Evolutionary conservation across 1,140 invertebrate genomes (phyloP).

Genomic region (Yoshiicerus persimilis): DNA sequence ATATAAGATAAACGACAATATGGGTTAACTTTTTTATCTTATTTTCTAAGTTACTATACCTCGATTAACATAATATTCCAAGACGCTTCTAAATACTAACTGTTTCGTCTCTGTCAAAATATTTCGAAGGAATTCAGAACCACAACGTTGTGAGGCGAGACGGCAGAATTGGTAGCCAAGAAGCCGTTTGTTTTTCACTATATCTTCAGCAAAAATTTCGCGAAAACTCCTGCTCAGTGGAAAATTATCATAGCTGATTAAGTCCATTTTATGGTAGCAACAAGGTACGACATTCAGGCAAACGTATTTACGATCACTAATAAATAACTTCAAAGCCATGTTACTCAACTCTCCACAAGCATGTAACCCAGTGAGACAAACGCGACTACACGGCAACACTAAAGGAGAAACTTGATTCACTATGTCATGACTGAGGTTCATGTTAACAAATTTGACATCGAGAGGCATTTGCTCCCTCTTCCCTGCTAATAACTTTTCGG

Average conservation of each 20-base stretch:
- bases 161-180: constrained; percentile 66
- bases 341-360: constrained; percentile 78
- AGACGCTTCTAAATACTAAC: constrained; percentile 62
- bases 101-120: constrained; percentile 57
- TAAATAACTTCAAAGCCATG: constrained; percentile 71
- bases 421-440: background rate
- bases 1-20: too few relatives aligned
- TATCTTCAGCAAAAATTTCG: background rate
- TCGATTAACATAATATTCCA: constrained; percentile 61
- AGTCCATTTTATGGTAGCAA: constrained; percentile 77
- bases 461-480: background rate
- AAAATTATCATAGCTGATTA: constrained; percentile 57
- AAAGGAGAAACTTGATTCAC: background rate
- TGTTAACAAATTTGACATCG: background rate
- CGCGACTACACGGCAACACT: constrained; percentile 37
- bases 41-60: constrained; percentile 52
- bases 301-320: constrained; percentile 61
- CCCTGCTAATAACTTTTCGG: constrained; percentile 49
- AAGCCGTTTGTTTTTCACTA: constrained; percentile 51
- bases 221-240: constrained; percentile 58
- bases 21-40: too few relatives aligned
- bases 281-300: constrained; percentile 75
- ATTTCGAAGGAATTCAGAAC: constrained; percentile 56
- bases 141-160: constrained; percentile 63
- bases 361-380: constrained; percentile 71